These are phyloP conservation scores for Eucriotettix oculatus DNA, from an alignment of 2,888 invertebrate genomes.

Conservation along the genomic window DNA sequence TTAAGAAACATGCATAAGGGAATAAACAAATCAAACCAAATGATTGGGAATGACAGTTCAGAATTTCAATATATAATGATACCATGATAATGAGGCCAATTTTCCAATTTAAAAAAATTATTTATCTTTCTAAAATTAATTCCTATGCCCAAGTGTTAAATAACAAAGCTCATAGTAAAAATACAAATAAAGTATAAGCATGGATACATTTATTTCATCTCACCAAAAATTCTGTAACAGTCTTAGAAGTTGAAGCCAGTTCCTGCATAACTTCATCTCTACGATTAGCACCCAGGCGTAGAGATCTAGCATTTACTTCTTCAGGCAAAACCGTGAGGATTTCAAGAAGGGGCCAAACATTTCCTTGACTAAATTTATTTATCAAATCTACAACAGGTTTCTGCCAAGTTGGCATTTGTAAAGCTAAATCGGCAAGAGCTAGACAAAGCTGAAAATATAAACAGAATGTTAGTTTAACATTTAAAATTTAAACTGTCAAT, in stretches of 20 bases:
- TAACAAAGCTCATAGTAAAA: no score
- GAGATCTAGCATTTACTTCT: slow-evolving; percentile 69
- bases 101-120: no score
- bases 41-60: neutral
- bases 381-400: slow-evolving; percentile 74
- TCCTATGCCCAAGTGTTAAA: no score
- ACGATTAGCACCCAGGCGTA: slow-evolving; percentile 78
- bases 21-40: no score
- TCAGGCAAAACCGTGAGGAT: slow-evolving; percentile 89
- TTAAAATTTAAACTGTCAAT: neutral
- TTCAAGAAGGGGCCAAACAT: slow-evolving; percentile 70
- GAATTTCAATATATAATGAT: neutral
- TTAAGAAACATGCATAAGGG: no score
- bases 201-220: neutral
- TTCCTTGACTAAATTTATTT: slow-evolving; percentile 43
- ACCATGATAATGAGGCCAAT: neutral
- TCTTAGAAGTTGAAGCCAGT: slow-evolving; percentile 4
- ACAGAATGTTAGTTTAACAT: no score
- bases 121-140: no score
- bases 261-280: slow-evolving; percentile 70
- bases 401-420: slow-evolving; percentile 89
- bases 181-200: no score
- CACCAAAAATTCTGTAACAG: slow-evolving; percentile 12
- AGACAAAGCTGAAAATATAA: slow-evolving; percentile 47
- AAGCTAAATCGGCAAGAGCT: slow-evolving; percentile 81